phyloP scores from a whole-genome alignment of 1,140 invertebrate species.

The Drosophila seguyi region DNA sequence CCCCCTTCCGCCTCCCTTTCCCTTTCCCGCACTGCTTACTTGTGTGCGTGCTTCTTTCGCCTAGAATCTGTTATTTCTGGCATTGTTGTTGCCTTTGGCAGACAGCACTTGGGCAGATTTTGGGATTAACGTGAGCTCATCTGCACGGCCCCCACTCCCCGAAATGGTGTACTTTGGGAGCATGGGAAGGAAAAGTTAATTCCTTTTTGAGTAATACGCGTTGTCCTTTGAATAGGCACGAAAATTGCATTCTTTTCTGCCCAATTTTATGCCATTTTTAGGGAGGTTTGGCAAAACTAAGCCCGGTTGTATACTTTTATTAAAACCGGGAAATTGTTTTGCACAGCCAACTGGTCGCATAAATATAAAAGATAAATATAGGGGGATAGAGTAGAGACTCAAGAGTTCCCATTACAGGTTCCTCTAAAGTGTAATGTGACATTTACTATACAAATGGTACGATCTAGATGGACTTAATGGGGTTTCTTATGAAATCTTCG shows the following conservation, averaged over 20 bases:
- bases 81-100: conserved; percentile 30
- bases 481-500: not conserved
- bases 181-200: conserved; percentile 63
- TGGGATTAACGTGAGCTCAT: conserved; percentile 75
- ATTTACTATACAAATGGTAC: not conserved
- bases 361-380: conserved; percentile 3
- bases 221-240: conserved; percentile 61
- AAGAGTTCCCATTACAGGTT: not conserved
- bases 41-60: conserved; percentile 42
- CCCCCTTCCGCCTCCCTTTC: not conserved
- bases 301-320: conserved; percentile 53
- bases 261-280: conserved; percentile 60
- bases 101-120: conserved; percentile 80
- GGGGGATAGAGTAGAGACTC: not conserved
- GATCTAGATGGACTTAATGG: not conserved
- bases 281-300: conserved; percentile 42
- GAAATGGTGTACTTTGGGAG: conserved; percentile 51
- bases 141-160: conserved; percentile 13
- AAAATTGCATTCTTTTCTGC: conserved; percentile 75
- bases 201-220: conserved; percentile 82
- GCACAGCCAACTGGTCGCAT: conserved; percentile 21
- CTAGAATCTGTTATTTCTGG: conserved; percentile 68
- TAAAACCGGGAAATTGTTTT: conserved; percentile 57
- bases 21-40: not conserved
- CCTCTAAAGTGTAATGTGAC: not conserved